Base-by-base conservation (phyloP, 2,797 vertebrate species). In the Urophycis tenuis region DNA sequence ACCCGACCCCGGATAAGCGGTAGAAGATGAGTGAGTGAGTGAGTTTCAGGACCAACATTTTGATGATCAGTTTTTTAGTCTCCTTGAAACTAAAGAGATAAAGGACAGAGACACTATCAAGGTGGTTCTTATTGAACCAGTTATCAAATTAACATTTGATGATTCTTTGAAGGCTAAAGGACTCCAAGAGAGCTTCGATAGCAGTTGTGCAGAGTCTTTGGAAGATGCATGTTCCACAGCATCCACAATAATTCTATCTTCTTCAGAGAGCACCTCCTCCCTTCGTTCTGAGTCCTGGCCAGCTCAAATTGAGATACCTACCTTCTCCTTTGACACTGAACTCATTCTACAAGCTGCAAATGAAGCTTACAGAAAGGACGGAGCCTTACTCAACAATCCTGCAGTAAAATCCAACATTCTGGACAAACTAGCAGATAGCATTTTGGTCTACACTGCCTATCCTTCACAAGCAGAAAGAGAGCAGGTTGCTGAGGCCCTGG, bases 341-440 rank as follows among this genome's bases (percentile, higher is more conserved):
- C 75, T 81, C 32, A 35, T 81, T 74, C 76, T 85, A 25, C 64
- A 71, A 71, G 69, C 78, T 72, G 78, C 71, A 75, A 85, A 83
- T 76, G n/a, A 81, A 81, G 81, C 74, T 77, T 81, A 78, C 31
- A 74, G 77, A 72, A 81, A 81, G 67, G 73, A 82, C 17, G 71
- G 80, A 73, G 77, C 80, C 34, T 17, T 84, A 1, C 74, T 81
- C 19, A 80, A 32, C 72, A 83, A 82, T 53, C 77, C 74, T 33
- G 30, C 41, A 80, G 71, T 86, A 71, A 87, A 53, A 73, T 72
- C 77, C 25, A 76, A 80, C 72, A 81, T 83, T 71, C 81, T 85
- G 29, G 78, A 86, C 17, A 81, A 78, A 77, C 39, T 84, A 8
- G 81, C 81, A 78, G 82, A 84, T 1, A 79, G 15, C 60, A 81